These are phyloP conservation scores for Meandrusa payeni DNA, from an alignment of 2,888 invertebrate species.

Conservation along the genomic window DNA sequence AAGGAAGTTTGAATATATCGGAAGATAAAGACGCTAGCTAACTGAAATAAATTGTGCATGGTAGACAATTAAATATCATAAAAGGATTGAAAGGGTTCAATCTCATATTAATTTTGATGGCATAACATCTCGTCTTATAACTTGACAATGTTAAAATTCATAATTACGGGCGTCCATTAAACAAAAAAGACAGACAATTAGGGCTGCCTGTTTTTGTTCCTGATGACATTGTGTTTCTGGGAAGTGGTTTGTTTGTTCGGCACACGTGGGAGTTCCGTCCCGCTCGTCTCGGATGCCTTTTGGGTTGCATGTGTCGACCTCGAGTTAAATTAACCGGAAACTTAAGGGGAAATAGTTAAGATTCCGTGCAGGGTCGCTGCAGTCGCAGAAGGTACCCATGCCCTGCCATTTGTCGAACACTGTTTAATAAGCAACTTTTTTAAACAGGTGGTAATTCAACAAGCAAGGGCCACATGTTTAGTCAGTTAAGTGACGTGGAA, in stretches of 20 bases:
- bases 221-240: slow-evolving; percentile 69
- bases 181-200: slow-evolving; percentile 59
- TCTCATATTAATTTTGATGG: too few species aligned
- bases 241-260: slow-evolving; percentile 60
- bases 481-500: too few species aligned
- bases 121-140: background rate
- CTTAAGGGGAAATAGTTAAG: slow-evolving; percentile 69
- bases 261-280: slow-evolving; percentile 65
- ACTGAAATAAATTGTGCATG: too few species aligned
- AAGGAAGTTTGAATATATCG: too few species aligned
- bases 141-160: background rate
- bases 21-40: too few species aligned
- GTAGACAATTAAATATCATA: too few species aligned
- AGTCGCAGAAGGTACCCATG: slow-evolving; percentile 49
- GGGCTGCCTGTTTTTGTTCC: slow-evolving; percentile 60
- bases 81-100: too few species aligned
- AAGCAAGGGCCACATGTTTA: too few species aligned
- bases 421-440: too few species aligned
- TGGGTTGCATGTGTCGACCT: slow-evolving; percentile 66
- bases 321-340: slow-evolving; percentile 77
- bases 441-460: too few species aligned
- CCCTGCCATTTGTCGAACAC: too few species aligned
- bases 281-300: slow-evolving; percentile 44
- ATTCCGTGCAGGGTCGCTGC: slow-evolving; percentile 55
- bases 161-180: too few species aligned